Evolutionary conservation across 2,113 vertebrate species (phyloP).

Genomic region (Scophthalmus maximus): DNA sequence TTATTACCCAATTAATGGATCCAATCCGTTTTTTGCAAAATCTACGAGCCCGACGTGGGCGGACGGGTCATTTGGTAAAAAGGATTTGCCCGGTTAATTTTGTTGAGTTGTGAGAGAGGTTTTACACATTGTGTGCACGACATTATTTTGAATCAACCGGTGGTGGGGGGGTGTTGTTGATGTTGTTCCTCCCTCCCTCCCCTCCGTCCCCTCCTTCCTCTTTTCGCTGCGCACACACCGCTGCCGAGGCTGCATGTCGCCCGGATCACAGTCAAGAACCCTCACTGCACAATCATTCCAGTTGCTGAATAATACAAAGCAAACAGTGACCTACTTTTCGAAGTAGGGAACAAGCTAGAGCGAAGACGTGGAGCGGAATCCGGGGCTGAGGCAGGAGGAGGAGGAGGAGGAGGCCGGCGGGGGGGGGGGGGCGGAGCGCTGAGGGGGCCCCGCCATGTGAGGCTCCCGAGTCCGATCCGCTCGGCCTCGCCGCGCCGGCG

Average conservation of each 20-base stretch:
- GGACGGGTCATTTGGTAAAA: neutral
- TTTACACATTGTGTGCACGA: neutral
- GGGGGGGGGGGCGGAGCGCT: slow-evolving; percentile 35
- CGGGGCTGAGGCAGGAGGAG: no score
- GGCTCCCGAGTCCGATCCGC: slow-evolving; percentile 42
- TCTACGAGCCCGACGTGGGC: neutral
- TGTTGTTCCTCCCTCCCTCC: slow-evolving; percentile 1
- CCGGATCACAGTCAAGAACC: slow-evolving; percentile 76
- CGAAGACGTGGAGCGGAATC: slow-evolving; percentile 86
- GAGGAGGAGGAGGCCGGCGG: slow-evolving; percentile 57
- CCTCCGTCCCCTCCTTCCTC: no score
- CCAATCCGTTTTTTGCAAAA: slow-evolving; percentile 5
- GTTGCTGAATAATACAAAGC: slow-evolving; percentile 94
- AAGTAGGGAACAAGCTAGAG: slow-evolving; percentile 86
- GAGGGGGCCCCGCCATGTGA: slow-evolving; percentile 42
- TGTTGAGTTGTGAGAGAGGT: neutral
- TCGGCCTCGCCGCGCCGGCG: rapidly evolving
- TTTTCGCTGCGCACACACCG: slow-evolving; percentile 10
- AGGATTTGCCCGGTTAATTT: neutral
- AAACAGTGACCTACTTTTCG: slow-evolving; percentile 97
- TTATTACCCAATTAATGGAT: slow-evolving; percentile 4
- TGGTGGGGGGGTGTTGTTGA: slow-evolving; percentile 22
- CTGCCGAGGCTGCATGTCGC: slow-evolving; percentile 72
- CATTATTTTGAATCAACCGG: neutral
- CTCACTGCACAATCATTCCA: slow-evolving; percentile 81